Evolutionary conservation across 2,797 vertebrate species (phyloP), one percentile per base, ranked within the genome.

Genomic region (Mormyrus hasselquistii): DNA sequence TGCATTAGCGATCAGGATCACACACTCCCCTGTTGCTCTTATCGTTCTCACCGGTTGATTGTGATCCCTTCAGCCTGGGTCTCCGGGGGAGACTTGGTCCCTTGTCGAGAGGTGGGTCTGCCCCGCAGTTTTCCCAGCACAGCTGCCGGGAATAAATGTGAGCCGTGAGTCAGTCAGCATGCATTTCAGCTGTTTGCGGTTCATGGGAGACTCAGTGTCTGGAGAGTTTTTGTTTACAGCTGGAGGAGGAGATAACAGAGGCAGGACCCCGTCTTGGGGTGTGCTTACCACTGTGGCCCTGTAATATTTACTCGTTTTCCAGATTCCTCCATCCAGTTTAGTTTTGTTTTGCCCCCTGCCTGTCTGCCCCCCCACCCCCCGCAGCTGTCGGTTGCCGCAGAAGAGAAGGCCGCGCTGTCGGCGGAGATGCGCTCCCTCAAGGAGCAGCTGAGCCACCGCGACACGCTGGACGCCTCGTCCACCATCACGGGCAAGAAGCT

Each of bases 401-500:
- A 98, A 91, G 98, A 98, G 91, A 97, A 96, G 92, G 94, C 92
- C 0, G 93, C 92, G 47, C 91, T 98, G 90, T 94, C 94, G 0
- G 92, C 93, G 0, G 98, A 99, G 93, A 95, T 96, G 0, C 93
- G 92, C 6, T 90, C 88, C 0, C 93, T 99, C 88, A 95, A 94
- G 88, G 97, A 98, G 87, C 95, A 92, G 89, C 93, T 96, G 88
- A 94, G 91, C n/a, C 92, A 69, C 89, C 90, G 90, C 0, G 95
- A 97, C 44, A 93, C 94, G 0, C 91, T 94, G 0, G 97, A 96
- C 0, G 87, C 91, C 12, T 59, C 95, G 0, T 90, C 94, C 0
- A 94, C 95, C 38, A 95, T 97, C 92, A 96, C 97, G 0, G 93
- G 95, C 92, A 98, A 98, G 93, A 98, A 97, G 92, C 94, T 98